Conservation (phyloP, 53 echinoderm and acorn worm genomes). For the Echinometra lucunter region DNA sequence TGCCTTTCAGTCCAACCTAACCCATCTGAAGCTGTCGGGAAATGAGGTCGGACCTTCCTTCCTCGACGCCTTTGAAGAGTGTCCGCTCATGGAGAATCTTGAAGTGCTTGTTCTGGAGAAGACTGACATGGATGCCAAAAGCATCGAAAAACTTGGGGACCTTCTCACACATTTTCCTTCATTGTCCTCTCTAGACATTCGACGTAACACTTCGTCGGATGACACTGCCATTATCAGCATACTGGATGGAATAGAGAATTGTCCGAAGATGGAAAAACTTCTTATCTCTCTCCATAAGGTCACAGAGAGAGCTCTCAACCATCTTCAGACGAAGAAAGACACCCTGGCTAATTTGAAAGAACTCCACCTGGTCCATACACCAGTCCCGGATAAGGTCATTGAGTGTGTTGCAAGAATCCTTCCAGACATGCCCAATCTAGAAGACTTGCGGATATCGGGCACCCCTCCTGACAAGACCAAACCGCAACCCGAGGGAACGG, state of each 20-base stretch:
- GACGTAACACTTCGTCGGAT: constrained; percentile 59
- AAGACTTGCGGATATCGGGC: constrained; percentile 75
- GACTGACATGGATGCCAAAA: constrained; percentile 59
- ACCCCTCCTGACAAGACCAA: constrained; percentile 56
- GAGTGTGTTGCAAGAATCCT: constrained; percentile 56
- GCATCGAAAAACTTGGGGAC: constrained; percentile 59
- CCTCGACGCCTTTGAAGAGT: constrained; percentile 49
- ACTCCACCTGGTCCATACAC: constrained; percentile 76
- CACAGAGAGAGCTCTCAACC: constrained; percentile 47
- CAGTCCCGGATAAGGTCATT: constrained; percentile 71
- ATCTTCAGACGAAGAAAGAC: constrained; percentile 34
- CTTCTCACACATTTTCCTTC: constrained; percentile 54
- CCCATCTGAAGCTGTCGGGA: constrained; percentile 72
- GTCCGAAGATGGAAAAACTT: constrained; percentile 33
- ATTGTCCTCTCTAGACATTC: constrained; percentile 68
- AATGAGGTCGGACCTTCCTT: constrained; percentile 71
- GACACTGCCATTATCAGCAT: constrained; percentile 54
- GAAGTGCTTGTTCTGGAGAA: constrained; percentile 74
- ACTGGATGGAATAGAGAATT: constrained; percentile 20
- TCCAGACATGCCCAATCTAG: constrained; percentile 44
- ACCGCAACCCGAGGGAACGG: background rate
- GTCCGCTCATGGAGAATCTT: constrained; percentile 38
- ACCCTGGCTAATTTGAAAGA: constrained; percentile 55
- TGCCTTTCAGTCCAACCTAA: constrained; percentile 54
- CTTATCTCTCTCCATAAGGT: constrained; percentile 72